Percentiles rank a stretch among this genome's conserved stretches.
Conservation (phyloP, 2,888 invertebrate species). For the Steinernema carpocapsae region DNA sequence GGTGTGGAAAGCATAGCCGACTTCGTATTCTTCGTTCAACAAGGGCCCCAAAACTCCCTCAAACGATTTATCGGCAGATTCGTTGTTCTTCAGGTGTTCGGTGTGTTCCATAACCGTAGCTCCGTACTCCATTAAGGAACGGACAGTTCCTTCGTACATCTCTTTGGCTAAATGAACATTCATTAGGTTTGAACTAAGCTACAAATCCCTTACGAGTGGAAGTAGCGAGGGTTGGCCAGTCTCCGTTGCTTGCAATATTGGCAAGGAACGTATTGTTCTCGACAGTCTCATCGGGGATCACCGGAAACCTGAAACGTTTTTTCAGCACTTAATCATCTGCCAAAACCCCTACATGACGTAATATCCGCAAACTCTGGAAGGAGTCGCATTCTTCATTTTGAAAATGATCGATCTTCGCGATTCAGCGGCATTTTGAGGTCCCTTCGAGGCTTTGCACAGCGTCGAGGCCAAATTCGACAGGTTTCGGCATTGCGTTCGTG, state of each 20-base stretch:
- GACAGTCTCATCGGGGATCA: conserved; percentile 65
- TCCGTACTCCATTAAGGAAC: conserved; percentile 66
- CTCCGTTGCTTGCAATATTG: conserved; percentile 63
- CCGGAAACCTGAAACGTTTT: conserved; percentile 56
- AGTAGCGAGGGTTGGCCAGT: conserved; percentile 64
- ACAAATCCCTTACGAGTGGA: conserved; percentile 54
- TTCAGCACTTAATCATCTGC: conserved; percentile 9
- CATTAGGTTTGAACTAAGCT: not conserved
- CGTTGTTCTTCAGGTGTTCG: conserved; percentile 58
- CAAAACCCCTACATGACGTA: conserved; percentile 57
- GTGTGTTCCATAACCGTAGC: conserved; percentile 65
- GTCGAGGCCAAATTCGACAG: not conserved
- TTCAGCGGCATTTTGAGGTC: not conserved
- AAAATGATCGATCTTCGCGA: conserved; percentile 49
- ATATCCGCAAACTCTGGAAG: conserved; percentile 58
- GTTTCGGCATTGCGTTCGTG: not conserved
- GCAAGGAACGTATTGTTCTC: conserved; percentile 65
- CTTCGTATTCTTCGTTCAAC: conserved; percentile 64
- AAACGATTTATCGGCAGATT: conserved; percentile 43
- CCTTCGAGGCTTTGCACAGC: not conserved
- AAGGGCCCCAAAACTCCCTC: conserved; percentile 63
- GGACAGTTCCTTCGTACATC: conserved; percentile 67
- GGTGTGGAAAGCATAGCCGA: conserved; percentile 65
- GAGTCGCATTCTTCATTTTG: conserved; percentile 64
- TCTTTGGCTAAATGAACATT: conserved; percentile 53